Evolutionary conservation across 2,797 vertebrate genomes (phyloP), one percentile per base, ranked within the genome.

Genomic region (Neosalanx taihuensis): DNA sequence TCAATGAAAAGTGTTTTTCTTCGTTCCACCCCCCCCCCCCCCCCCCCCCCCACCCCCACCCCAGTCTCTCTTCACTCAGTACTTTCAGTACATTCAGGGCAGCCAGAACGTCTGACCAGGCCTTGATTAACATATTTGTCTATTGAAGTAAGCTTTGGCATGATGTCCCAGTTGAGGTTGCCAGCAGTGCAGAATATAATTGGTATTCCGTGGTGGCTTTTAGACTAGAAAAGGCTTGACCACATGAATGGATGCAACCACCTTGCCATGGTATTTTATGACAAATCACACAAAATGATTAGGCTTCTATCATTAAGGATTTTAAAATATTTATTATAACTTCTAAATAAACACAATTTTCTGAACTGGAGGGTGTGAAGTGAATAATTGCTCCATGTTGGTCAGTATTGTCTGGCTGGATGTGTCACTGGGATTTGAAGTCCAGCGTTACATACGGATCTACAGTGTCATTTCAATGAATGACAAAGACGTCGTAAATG

Each of bases 121-220:
- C 31, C 4, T 64, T 74, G 62, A 84, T 86, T 83, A 79, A 75
- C 81, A 83, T 85, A 78, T 46, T 57, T 20, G 68, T 81, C 77
- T 78, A 75, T 78, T 70, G 77, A 63, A 37, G 72, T 78, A 75
- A 37, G 71, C 9, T 41, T 73, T 77, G 76, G 72, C 72, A 76
- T 31, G 1, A 26, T 60, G 17, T 3, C 66, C 60, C 10, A 71
- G 3, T 59, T 56, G 63, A 29, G 51, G 78, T 15, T 56, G 70
- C 73, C 71, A 81, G 70, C 59, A 31, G 31, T 77, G 67, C 69
- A 62, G 74, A 69, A 12, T 29, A 60, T 72, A 72, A 35, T 69
- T 67, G n/a, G 30, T 57, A 69, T 53, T 41, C 53, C 62, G 17
- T 10, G n/a, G 62, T 23, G 1, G 23, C 13, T 67, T 7, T 51